These are phyloP conservation scores for Caenorhabditis panamensis DNA, from an alignment of 2,888 invertebrate species.

Conservation along the genomic window DNA sequence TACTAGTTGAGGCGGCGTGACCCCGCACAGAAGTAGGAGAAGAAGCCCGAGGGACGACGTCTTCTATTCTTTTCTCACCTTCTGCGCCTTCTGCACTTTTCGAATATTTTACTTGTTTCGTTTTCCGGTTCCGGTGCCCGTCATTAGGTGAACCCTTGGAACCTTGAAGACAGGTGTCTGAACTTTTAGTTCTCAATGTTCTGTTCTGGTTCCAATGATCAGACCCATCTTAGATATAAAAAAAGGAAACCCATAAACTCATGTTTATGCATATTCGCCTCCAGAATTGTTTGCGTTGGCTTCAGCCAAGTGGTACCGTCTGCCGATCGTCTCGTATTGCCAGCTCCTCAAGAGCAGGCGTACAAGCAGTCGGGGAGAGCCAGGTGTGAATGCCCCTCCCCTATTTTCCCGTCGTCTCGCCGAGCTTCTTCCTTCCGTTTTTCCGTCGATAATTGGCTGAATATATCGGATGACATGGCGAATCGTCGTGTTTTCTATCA, in stretches of 20 bases:
- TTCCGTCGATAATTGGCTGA: constrained; percentile 41
- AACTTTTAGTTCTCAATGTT: background rate
- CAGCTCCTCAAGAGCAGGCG: constrained; percentile 48
- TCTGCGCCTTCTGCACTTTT: constrained; percentile 43
- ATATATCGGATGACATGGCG: constrained; percentile 35
- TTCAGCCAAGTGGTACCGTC: constrained; percentile 52
- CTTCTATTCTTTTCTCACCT: constrained; percentile 51
- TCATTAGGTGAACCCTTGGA: background rate
- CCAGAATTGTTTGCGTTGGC: constrained; percentile 47
- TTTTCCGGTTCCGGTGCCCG: constrained; percentile 24
- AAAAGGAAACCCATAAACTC: constrained; percentile 9
- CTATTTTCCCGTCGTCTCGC: constrained; percentile 50
- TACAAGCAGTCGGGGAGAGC: constrained; percentile 21
- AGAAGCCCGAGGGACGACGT: constrained; percentile 4
- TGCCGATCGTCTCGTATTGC: constrained; percentile 51
- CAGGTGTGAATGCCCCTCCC: constrained; percentile 49
- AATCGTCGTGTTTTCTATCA: constrained; percentile 29
- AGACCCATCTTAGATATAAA: background rate
- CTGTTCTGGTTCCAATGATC: background rate
- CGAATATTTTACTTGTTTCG: constrained; percentile 54
- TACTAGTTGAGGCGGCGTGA: constrained; percentile 50
- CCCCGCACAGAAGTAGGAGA: constrained; percentile 21
- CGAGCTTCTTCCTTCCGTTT: constrained; percentile 47
- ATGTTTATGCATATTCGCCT: constrained; percentile 31
- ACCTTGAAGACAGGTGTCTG: background rate